These are phyloP conservation scores for Sphaerophoria taeniata DNA, from an alignment of 2,888 invertebrate species.

Conservation along the genomic window DNA sequence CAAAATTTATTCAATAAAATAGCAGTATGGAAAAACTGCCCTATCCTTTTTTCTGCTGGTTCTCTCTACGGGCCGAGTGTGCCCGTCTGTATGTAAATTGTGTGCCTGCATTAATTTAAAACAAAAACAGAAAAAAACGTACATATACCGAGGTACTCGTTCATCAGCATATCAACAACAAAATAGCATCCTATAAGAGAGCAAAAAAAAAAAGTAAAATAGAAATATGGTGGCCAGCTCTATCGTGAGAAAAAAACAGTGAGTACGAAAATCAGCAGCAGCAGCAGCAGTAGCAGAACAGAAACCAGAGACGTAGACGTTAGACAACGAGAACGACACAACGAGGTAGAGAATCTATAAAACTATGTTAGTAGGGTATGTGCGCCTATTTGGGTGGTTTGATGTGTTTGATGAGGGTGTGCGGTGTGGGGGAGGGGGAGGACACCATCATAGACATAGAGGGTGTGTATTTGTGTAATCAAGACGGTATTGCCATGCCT, in stretches of 20 bases:
- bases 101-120: constrained; percentile 53
- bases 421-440: constrained; percentile 1
- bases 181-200: constrained; percentile 54
- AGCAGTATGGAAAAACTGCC: constrained; percentile 27
- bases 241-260: not conserved
- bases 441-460: constrained; percentile 10
- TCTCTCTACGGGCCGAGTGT: not conserved
- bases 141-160: constrained; percentile 8
- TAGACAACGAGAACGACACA: too few relatives aligned
- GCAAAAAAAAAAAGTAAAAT: constrained; percentile 15
- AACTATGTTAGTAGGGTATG: constrained; percentile 72
- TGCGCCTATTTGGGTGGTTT: constrained; percentile 48
- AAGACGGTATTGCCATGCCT: constrained; percentile 25
- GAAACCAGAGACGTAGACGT: constrained; percentile 33
- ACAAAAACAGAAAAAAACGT: constrained; percentile 19
- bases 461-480: constrained; percentile 26
- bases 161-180: constrained; percentile 44
- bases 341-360: constrained; percentile 56
- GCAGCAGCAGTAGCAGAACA: constrained; percentile 29
- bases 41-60: constrained; percentile 1
- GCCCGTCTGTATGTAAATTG: constrained; percentile 24
- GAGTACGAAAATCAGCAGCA: constrained; percentile 26
- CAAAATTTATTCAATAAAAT: constrained; percentile 69
- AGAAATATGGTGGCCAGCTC: constrained; percentile 4
- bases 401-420: not conserved